phyloP scores from a whole-genome alignment of 2,797 vertebrate genomes.

The Tinamus major region DNA sequence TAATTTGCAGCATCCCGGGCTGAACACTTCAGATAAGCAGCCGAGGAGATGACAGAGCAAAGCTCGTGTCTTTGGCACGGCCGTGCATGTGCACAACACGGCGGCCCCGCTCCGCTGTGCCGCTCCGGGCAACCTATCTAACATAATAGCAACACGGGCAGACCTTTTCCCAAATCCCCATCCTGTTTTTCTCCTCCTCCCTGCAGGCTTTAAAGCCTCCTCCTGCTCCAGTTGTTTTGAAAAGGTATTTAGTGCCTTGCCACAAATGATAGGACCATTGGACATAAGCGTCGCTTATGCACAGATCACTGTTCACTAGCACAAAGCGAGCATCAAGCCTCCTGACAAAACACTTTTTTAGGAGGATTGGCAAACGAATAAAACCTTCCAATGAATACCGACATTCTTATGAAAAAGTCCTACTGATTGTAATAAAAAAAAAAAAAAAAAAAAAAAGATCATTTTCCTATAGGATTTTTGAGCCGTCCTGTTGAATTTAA shows the following conservation, averaged over 20 bases:
- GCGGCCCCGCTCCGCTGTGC: neutral
- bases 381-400: constrained; percentile 56
- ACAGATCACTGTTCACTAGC: constrained; percentile 63
- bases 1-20: constrained; percentile 76
- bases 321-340: constrained; percentile 67
- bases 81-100: neutral
- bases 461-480: constrained; percentile 70
- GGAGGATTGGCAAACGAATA: constrained; percentile 66
- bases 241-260: constrained; percentile 48
- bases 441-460: constrained; percentile 61
- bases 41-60: constrained; percentile 54
- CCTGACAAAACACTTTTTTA: constrained; percentile 69
- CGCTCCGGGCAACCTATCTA: neutral
- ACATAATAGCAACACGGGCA: neutral
- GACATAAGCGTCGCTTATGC: constrained; percentile 61
- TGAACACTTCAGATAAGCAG: constrained; percentile 74
- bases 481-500: constrained; percentile 62
- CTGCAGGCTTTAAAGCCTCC: constrained; percentile 24
- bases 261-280: constrained; percentile 33
- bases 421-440: constrained; percentile 49
- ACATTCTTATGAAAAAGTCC: constrained; percentile 39
- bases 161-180: constrained; percentile 16
- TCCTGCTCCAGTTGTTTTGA: constrained; percentile 27
- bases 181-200: neutral
- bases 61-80: constrained; percentile 10